Percentiles rank a stretch among this genome's conserved stretches.
Conservation (phyloP, 2,888 invertebrate genomes). For the Bombylius discolor region DNA sequence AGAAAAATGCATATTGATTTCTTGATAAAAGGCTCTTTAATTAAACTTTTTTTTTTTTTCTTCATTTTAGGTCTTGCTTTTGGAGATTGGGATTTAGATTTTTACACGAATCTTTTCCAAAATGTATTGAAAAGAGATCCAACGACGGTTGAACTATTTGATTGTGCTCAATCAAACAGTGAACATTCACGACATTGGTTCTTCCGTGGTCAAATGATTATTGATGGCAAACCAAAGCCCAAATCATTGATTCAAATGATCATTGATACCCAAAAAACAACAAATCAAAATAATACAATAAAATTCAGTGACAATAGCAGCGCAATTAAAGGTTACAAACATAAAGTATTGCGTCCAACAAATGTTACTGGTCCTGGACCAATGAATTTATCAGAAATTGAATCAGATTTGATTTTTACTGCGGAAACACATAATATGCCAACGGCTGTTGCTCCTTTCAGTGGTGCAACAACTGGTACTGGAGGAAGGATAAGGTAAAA, state of each 20-base stretch:
- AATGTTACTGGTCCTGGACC: slow-evolving; percentile 45
- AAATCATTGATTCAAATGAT: slow-evolving; percentile 87
- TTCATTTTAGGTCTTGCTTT: slow-evolving; percentile 61
- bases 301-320: slow-evolving; percentile 97
- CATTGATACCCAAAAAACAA: slow-evolving; percentile 69
- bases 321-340: slow-evolving; percentile 73
- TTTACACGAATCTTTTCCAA: slow-evolving; percentile 75
- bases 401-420: slow-evolving; percentile 87
- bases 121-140: slow-evolving; percentile 79
- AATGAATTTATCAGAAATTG: slow-evolving; percentile 45
- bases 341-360: slow-evolving; percentile 54
- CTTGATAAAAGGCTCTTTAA: slow-evolving; percentile 1
- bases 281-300: slow-evolving; percentile 89
- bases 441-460: slow-evolving; percentile 93
- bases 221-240: slow-evolving; percentile 63
- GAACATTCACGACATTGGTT: slow-evolving; percentile 99
- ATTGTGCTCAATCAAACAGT: slow-evolving; percentile 95
- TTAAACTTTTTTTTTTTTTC: background rate
- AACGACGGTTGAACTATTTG: slow-evolving; percentile 94
- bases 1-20: background rate
- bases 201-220: slow-evolving; percentile 79
- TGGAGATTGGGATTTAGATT: slow-evolving; percentile 83
- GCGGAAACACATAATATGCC: slow-evolving; percentile 99
- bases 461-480: slow-evolving; percentile 95
- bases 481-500: slow-evolving; percentile 71